Base-by-base conservation (phyloP, 1,140 invertebrate species). In the Wasmannia auropunctata region DNA sequence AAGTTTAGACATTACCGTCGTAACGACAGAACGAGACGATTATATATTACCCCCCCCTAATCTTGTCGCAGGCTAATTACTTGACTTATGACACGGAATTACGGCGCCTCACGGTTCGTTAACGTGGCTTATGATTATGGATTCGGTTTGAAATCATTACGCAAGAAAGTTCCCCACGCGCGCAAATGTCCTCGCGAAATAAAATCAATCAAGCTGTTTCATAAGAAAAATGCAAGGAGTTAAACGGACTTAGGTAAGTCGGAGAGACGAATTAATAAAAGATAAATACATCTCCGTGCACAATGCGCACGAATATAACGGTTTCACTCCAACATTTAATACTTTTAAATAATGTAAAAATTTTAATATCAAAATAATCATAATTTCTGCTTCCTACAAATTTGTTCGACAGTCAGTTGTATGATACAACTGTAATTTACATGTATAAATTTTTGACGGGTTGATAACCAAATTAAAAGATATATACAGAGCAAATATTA, bases 31-130 rank as follows among this genome's bases (percentile, higher is more conserved):
- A 67, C 31, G 58, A 88, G 88, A 90, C 88, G 89, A 88, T 90
- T 80, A 90, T 69, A 74, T 83, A 79, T 90, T 74, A 87, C 69
- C 75, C 31, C 69, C 75, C 31, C 60, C 85, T 88, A 88, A 90
- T 90, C 89, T 88, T 84, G 86, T 86, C 86, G 58, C 67, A 31
- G 69, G 37, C 83, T 90, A 90, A 90, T 90, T 90, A 89, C 86
- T 65, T 88, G 80, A 90, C 86, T 90, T 90, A 86, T 88, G 88
- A 88, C 88, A 85, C 72, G 60, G 46, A 76, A 60, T 56, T 69
- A 80, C 56, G 76, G 62, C 81, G 43, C 60, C 76, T 58, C 86
- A 58, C 56, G 86, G 60, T 90, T 90, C 86, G 88, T 90, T 90
- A 90, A 88, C 86, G 58, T 58, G 80, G 88, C 88, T 86, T 75